Conservation (phyloP, 1,140 invertebrate genomes). For the Latrodectus geometricus region DNA sequence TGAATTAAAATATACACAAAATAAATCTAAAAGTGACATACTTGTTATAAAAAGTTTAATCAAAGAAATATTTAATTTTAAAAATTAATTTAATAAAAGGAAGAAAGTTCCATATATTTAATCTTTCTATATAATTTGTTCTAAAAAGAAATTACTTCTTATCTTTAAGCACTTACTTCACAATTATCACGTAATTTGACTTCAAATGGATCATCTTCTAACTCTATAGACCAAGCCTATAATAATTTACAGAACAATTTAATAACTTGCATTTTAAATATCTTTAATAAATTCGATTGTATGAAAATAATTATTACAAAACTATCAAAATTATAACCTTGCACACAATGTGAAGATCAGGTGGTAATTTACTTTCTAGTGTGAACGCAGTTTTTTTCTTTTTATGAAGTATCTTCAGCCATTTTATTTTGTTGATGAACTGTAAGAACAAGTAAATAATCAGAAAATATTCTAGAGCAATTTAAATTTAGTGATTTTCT, state of each 20-base stretch:
- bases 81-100: too few species aligned
- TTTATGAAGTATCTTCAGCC: constrained; percentile 87
- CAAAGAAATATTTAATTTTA: too few species aligned
- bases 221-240: constrained; percentile 77
- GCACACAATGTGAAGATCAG: constrained; percentile 78
- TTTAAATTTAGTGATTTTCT: too few species aligned
- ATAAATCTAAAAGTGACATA: too few species aligned
- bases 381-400: constrained; percentile 79
- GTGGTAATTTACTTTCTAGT: constrained; percentile 78
- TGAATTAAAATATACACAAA: too few species aligned
- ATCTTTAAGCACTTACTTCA: constrained; percentile 71
- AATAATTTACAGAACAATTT: constrained; percentile 69
- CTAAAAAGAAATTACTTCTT: too few species aligned
- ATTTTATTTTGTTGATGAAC: constrained; percentile 86
- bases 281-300: not conserved
- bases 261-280: not conserved
- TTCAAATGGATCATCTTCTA: constrained; percentile 98
- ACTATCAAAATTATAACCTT: constrained; percentile 78
- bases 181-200: constrained; percentile 96
- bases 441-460: constrained; percentile 58
- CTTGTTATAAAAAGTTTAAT: too few species aligned
- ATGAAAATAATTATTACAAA: constrained; percentile 3
- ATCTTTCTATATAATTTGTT: too few species aligned
- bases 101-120: too few species aligned
- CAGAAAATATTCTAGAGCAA: too few species aligned